Percentiles rank a stretch among this genome's conserved stretches.
phyloP scores from a whole-genome alignment of 1,140 invertebrate genomes.

The Drosophila simulans region DNA sequence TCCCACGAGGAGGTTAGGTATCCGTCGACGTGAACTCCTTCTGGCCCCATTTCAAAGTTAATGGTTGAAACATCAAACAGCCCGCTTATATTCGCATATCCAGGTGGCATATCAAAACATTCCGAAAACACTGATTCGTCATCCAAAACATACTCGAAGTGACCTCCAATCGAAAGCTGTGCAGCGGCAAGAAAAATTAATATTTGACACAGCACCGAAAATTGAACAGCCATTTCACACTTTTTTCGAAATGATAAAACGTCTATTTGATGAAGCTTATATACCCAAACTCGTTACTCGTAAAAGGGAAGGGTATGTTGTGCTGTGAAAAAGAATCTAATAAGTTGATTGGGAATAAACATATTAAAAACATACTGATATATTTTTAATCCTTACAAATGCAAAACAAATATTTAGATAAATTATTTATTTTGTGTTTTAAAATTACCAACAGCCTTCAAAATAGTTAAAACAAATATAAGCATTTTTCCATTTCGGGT shows the following conservation, averaged over 20 bases:
- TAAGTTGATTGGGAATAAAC: no score
- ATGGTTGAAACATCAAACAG: background rate
- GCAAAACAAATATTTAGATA: no score
- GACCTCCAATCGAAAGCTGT: background rate
- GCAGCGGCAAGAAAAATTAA: background rate
- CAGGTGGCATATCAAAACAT: background rate
- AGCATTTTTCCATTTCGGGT: no score
- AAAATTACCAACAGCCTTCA: no score
- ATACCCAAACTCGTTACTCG: background rate
- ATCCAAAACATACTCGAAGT: constrained; percentile 10
- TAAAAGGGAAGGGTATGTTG: no score
- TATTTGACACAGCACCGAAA: background rate
- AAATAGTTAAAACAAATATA: no score
- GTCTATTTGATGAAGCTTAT: background rate
- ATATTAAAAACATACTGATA: no score
- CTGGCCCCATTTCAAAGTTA: background rate
- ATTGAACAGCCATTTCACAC: background rate
- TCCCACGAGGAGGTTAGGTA: background rate
- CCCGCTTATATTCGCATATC: background rate
- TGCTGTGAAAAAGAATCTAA: no score
- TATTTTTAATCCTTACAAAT: no score
- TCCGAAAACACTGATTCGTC: background rate
- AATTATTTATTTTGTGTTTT: no score
- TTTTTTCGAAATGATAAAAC: background rate
- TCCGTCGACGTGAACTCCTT: background rate